Conservation (phyloP, 2,888 invertebrate genomes). For the Odontomyia ornata region DNA sequence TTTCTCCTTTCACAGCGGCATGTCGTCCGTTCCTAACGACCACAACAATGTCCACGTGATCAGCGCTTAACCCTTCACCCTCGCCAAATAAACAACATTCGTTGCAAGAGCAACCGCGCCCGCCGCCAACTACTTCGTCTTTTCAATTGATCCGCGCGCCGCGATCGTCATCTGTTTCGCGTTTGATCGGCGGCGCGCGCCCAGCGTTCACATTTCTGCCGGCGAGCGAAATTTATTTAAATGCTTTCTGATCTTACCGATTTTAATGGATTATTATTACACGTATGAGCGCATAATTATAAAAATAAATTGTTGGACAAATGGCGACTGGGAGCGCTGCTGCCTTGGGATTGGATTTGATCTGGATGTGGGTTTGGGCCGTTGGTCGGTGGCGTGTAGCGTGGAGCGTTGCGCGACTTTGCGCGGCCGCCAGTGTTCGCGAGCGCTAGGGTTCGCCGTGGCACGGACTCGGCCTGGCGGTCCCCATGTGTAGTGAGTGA, state of each 20-base stretch:
- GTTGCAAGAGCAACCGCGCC: neutral
- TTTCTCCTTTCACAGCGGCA: constrained; percentile 2
- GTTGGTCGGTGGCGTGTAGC: constrained; percentile 28
- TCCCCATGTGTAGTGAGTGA: constrained; percentile 50
- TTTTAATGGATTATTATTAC: constrained; percentile 40
- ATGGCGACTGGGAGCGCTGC: constrained; percentile 16
- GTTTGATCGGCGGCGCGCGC: constrained; percentile 27
- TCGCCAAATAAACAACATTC: neutral
- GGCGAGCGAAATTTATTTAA: constrained; percentile 22
- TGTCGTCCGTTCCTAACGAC: neutral
- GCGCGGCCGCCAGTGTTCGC: neutral
- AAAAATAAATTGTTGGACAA: constrained; percentile 41
- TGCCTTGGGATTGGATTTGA: no score
- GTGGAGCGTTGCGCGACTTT: constrained; percentile 17
- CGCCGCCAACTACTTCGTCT: neutral
- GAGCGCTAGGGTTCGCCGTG: constrained; percentile 29
- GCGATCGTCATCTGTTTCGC: neutral
- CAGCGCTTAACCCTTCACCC: neutral
- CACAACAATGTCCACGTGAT: neutral
- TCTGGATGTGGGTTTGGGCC: no score
- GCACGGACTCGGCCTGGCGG: constrained; percentile 43
- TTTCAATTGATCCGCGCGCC: neutral
- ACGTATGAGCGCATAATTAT: constrained; percentile 43
- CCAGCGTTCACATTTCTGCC: constrained; percentile 12
- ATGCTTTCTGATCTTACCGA: constrained; percentile 34